Conservation (phyloP, 2,797 vertebrate genomes). For the Phyllotis vaccarum region DNA sequence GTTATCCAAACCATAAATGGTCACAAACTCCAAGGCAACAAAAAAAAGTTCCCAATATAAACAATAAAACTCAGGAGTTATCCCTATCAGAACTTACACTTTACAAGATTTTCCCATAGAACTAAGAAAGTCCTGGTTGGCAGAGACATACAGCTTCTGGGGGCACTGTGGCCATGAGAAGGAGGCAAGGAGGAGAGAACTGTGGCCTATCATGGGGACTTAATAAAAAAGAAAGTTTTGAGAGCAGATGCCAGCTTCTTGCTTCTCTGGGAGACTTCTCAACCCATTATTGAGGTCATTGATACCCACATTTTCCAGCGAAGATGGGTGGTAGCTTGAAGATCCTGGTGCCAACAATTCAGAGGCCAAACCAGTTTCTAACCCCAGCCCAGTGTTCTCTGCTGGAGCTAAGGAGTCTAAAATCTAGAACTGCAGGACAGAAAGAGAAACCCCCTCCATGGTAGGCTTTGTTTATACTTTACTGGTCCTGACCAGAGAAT, state of each 20-base stretch:
- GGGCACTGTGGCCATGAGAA: not conserved
- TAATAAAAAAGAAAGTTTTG: slow-evolving; percentile 31
- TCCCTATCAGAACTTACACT: not conserved
- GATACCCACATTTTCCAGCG: not conserved
- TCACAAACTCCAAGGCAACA: not conserved
- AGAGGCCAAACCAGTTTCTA: not conserved
- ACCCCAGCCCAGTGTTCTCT: not conserved
- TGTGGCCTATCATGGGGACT: not conserved
- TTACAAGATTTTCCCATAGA: not conserved
- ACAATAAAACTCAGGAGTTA: not conserved
- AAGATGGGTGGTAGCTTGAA: not conserved
- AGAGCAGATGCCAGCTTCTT: not conserved
- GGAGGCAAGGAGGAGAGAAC: not conserved
- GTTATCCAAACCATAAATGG: not conserved
- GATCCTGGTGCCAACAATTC: not conserved
- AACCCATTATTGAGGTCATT: not conserved
- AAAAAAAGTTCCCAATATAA: not conserved
- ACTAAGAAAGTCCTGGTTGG: not conserved
- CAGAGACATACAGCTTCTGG: not conserved
- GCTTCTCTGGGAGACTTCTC: not conserved
- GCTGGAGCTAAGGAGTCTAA: not conserved
- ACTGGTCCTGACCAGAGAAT: not conserved
- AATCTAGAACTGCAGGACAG: not conserved
- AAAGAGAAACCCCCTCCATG: not conserved
- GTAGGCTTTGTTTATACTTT: not conserved